These are phyloP conservation scores for Carpatolechia fugitivella DNA, from an alignment of 2,888 invertebrate genomes.

Conservation along the genomic window DNA sequence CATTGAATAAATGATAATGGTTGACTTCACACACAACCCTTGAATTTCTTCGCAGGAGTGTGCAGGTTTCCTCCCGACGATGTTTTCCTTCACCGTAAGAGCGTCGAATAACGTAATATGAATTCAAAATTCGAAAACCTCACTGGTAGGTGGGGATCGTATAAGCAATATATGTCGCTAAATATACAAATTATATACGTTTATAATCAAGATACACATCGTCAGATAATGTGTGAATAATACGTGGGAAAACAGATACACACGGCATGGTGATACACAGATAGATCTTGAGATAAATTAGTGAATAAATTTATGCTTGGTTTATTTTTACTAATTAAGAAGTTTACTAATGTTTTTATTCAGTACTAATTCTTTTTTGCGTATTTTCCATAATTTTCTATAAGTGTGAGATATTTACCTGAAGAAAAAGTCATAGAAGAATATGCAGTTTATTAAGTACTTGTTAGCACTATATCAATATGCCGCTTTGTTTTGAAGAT, in stretches of 20 bases:
- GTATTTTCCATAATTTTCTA: too few relatives aligned
- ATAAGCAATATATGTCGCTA: slow-evolving; percentile 37
- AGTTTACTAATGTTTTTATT: neutral
- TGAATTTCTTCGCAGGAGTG: too few relatives aligned
- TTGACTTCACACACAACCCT: too few relatives aligned
- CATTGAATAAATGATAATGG: too few relatives aligned
- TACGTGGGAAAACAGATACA: slow-evolving; percentile 37
- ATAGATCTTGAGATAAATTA: neutral
- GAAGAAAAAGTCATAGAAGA: too few relatives aligned
- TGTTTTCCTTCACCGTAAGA: too few relatives aligned
- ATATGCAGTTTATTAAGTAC: neutral
- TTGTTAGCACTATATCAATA: neutral
- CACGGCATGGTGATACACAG: slow-evolving; percentile 20
- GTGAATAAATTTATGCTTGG: neutral
- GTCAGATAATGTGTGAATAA: slow-evolving; percentile 47
- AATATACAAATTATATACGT: slow-evolving; percentile 36
- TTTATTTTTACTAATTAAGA: neutral
- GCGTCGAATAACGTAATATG: too few relatives aligned
- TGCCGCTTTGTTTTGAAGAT: too few relatives aligned
- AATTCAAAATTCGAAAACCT: too few relatives aligned
- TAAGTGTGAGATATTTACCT: too few relatives aligned
- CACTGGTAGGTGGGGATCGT: too few relatives aligned
- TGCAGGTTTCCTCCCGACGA: too few relatives aligned
- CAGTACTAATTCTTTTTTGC: neutral
- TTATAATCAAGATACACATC: slow-evolving; percentile 46